Evolutionary conservation across 2,113 vertebrate genomes (phyloP).

Genomic region (Ageneiosus marmoratus): DNA sequence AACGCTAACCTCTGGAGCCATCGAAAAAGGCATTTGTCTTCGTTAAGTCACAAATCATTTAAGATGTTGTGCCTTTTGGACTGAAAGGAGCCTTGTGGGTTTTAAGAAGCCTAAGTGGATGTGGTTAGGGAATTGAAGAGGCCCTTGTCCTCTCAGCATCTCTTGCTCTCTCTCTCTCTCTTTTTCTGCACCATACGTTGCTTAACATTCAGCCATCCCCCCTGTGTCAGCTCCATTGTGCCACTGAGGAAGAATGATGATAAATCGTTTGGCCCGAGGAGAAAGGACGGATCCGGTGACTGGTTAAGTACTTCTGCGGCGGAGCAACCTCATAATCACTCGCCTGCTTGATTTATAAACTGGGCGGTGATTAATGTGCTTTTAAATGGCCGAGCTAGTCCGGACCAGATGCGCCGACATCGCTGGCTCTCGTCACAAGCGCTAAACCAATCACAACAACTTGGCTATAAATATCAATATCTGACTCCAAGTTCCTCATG

Average conservation of each 20-base stretch:
- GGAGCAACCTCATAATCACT: conserved; percentile 83
- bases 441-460: conserved; percentile 75
- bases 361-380: conserved; percentile 92
- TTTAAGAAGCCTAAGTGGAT: conserved; percentile 68
- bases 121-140: conserved; percentile 69
- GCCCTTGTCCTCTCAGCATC: conserved; percentile 44
- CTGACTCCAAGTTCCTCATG: conserved; percentile 60
- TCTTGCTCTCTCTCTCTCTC: conserved; percentile 61
- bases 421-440: conserved; percentile 72
- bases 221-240: conserved; percentile 80
- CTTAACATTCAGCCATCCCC: conserved; percentile 72
- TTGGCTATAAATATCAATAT: conserved; percentile 78
- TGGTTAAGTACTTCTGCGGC: conserved; percentile 92
- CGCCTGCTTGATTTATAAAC: conserved; percentile 93
- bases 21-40: conserved; percentile 70
- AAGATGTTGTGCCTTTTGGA: conserved; percentile 56
- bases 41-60: conserved; percentile 75
- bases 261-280: conserved; percentile 85
- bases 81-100: conserved; percentile 66
- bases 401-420: conserved; percentile 78
- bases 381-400: conserved; percentile 92
- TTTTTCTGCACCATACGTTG: conserved; percentile 66
- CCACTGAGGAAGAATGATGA: conserved; percentile 85
- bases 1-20: conserved; percentile 57
- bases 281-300: conserved; percentile 88